phyloP scores from a whole-genome alignment of 2,888 invertebrate genomes.

The Boloria selene region DNA sequence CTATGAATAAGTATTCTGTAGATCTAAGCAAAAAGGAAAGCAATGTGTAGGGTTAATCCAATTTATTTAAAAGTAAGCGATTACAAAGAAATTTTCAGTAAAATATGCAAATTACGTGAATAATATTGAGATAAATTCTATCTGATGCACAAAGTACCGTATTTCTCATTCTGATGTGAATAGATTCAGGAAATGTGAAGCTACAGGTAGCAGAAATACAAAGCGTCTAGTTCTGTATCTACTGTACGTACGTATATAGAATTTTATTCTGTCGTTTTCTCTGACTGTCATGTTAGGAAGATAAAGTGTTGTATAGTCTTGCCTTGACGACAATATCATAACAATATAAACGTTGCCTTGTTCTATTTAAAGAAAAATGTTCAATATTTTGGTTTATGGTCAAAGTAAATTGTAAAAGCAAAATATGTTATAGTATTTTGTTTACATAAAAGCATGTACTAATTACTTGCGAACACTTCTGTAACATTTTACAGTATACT shows the following conservation, averaged over 20 bases:
- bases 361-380: no score
- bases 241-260: background rate
- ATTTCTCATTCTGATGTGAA: constrained; percentile 35
- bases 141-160: constrained; percentile 36
- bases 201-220: constrained; percentile 36
- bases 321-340: constrained; percentile 6
- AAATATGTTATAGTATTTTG: no score
- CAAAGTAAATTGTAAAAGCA: no score
- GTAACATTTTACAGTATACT: no score
- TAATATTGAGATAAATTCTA: constrained; percentile 40
- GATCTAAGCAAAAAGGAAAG: no score
- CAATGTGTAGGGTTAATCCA: no score
- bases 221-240: constrained; percentile 22
- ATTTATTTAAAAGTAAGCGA: background rate
- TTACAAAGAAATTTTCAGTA: constrained; percentile 3
- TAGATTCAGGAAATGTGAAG: constrained; percentile 36
- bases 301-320: constrained; percentile 17
- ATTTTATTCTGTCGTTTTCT: constrained; percentile 25
- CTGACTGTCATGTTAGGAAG: constrained; percentile 22
- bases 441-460: no score
- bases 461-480: no score
- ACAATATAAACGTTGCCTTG: constrained; percentile 31
- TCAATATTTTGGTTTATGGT: no score
- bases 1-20: no score
- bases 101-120: constrained; percentile 35